Percentiles rank a stretch among this genome's conserved stretches.
phyloP scores from a whole-genome alignment of 2,888 invertebrate species.

The Rhopalosiphum nymphaeae region DNA sequence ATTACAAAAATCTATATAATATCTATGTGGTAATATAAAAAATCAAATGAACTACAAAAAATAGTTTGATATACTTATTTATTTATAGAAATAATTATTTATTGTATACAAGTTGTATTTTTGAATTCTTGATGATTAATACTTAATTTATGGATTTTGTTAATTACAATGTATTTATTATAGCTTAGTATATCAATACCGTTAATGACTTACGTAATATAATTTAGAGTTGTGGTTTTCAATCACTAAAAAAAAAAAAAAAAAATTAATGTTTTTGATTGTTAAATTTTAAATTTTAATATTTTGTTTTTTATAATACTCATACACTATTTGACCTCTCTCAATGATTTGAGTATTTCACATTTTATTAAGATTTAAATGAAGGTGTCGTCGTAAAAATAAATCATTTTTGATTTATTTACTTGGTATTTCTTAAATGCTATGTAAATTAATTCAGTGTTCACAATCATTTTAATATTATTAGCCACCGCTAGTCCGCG shows the following conservation, averaged over 20 bases:
- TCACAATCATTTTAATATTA: not conserved
- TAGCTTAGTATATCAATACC: not conserved
- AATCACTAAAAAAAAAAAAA: not conserved
- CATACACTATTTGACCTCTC: not conserved
- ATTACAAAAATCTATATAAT: not conserved
- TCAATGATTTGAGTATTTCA: not conserved
- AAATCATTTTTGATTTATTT: not conserved
- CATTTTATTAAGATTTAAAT: not conserved
- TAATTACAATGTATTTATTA: not conserved
- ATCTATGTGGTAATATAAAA: not conserved
- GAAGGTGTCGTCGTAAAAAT: not conserved
- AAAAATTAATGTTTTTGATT: not conserved
- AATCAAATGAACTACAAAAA: not conserved
- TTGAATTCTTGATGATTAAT: not conserved
- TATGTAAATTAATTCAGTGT: not conserved
- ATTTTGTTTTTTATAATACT: not conserved
- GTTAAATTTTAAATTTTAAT: not conserved
- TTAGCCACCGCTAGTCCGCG: constrained; percentile 41
- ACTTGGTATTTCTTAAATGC: not conserved
- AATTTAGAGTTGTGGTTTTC: not conserved
- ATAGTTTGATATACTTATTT: not conserved
- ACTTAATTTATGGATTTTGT: not conserved
- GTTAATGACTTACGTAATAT: not conserved
- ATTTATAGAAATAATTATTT: not conserved
- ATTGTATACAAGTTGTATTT: not conserved